Evolutionary conservation across 2,113 vertebrate genomes (phyloP).

Genomic region (Ivindomyrus marchei): DNA sequence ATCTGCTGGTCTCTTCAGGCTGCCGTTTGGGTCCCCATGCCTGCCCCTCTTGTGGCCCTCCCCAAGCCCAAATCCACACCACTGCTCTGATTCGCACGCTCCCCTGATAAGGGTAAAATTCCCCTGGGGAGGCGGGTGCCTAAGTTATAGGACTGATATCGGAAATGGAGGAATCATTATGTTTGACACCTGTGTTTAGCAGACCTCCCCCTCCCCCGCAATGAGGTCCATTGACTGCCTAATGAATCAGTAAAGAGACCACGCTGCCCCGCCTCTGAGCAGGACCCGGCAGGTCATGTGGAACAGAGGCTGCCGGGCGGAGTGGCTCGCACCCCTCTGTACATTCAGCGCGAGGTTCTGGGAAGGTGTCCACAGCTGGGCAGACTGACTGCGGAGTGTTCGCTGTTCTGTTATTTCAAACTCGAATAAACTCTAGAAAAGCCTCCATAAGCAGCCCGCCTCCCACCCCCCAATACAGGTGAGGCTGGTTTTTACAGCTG

Average conservation of each 20-base stretch:
- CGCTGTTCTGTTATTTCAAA: not conserved
- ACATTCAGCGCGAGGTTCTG: not conserved
- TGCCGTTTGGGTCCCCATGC: constrained; percentile 13
- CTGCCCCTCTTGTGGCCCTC: constrained; percentile 30
- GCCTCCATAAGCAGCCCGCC: not conserved
- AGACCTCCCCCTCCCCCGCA: not conserved
- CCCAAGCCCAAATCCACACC: constrained; percentile 31
- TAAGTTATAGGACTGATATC: constrained; percentile 45
- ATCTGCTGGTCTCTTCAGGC: constrained; percentile 27
- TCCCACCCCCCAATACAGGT: not conserved
- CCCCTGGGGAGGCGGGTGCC: constrained; percentile 42
- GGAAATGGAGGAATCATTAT: constrained; percentile 45
- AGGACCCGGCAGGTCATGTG: constrained; percentile 9
- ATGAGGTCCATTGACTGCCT: not conserved
- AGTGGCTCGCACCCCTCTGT: not conserved
- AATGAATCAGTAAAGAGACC: not conserved
- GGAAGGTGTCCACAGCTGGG: not conserved
- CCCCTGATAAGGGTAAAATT: not conserved
- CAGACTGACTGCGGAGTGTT: not conserved
- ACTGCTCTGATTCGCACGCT: constrained; percentile 43
- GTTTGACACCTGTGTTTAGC: constrained; percentile 32
- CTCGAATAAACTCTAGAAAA: not conserved
- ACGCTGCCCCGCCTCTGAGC: not conserved
- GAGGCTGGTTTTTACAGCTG: not conserved
- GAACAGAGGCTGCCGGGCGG: not conserved